Conservation (phyloP, 2,797 vertebrate species). For the Eulemur mongoz region DNA sequence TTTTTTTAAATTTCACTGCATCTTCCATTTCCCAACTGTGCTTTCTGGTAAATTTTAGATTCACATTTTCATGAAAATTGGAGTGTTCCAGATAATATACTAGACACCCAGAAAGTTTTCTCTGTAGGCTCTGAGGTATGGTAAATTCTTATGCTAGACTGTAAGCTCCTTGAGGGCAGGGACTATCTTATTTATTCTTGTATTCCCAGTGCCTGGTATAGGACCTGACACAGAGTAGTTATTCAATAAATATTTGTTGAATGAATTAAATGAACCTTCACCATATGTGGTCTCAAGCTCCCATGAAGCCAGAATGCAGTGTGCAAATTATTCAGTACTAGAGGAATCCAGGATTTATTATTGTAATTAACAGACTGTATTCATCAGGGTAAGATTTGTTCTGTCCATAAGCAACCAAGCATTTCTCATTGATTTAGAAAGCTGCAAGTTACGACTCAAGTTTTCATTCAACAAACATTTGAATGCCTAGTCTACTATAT, state of each 20-base stretch:
- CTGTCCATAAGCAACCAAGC: neutral
- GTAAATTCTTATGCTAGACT: constrained; percentile 48
- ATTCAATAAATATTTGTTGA: constrained; percentile 56
- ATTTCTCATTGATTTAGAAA: constrained; percentile 35
- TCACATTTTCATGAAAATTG: constrained; percentile 48
- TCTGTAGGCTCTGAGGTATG: constrained; percentile 55
- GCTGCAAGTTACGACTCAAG: neutral
- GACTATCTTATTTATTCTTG: constrained; percentile 31
- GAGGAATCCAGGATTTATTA: neutral
- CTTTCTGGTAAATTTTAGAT: constrained; percentile 55
- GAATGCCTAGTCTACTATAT: neutral
- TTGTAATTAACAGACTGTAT: neutral
- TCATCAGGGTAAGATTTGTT: neutral
- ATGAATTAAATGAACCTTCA: constrained; percentile 46
- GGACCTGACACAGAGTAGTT: constrained; percentile 31
- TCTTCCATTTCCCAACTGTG: constrained; percentile 43
- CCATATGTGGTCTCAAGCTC: neutral
- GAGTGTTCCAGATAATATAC: constrained; percentile 15
- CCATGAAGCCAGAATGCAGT: constrained; percentile 21
- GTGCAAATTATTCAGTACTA: neutral
- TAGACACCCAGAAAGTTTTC: neutral
- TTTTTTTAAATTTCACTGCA: constrained; percentile 37
- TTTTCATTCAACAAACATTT: constrained; percentile 19
- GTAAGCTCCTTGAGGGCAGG: constrained; percentile 61
- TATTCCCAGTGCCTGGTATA: neutral